phyloP scores from a whole-genome alignment of 2,797 vertebrate genomes.

The Triplophysa bombifrons region DNA sequence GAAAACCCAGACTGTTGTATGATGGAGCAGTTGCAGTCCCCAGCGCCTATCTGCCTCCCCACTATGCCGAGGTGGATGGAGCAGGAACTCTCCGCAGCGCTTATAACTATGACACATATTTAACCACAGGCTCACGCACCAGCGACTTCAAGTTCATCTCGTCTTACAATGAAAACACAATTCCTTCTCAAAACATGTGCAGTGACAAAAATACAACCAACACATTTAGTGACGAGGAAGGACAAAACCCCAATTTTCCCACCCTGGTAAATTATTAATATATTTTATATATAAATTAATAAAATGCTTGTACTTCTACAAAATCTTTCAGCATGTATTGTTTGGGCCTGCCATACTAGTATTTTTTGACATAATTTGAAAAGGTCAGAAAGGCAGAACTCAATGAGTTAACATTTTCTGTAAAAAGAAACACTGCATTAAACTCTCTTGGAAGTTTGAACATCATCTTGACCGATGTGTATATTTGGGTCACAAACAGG shows the following conservation, averaged over 20 bases:
- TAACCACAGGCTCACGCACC: neutral
- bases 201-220: neutral
- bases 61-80: conserved; percentile 3
- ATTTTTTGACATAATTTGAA: neutral
- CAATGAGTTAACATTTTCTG: neutral
- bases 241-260: neutral
- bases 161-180: neutral
- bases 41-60: neutral
- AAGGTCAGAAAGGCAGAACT: neutral
- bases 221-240: neutral
- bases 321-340: neutral
- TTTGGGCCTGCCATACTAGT: neutral
- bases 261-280: conserved; percentile 31
- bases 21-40: conserved; percentile 23
- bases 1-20: conserved; percentile 31
- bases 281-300: neutral
- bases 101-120: neutral
- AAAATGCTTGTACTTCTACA: neutral
- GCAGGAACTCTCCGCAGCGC: neutral
- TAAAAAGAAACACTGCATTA: neutral
- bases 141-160: neutral
- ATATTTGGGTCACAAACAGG: neutral
- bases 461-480: neutral
- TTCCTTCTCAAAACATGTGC: conserved; percentile 38
- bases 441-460: neutral